Evolutionary conservation across 2,113 vertebrate species (phyloP).

Genomic region (Notothenia rossii): DNA sequence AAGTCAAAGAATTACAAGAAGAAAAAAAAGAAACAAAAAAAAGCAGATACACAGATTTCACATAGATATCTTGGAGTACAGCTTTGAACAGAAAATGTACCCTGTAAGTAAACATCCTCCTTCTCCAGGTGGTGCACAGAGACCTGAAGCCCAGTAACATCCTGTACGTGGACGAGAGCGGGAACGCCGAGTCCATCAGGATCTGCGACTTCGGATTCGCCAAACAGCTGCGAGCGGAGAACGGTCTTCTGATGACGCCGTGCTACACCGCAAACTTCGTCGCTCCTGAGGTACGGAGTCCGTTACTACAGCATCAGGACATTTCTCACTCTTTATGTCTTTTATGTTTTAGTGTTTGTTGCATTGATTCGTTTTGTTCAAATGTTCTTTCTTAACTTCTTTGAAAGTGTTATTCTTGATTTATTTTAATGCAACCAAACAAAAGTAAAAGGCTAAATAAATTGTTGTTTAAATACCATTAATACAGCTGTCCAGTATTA

Average conservation of each 20-base stretch:
- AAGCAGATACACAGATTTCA: too few relatives aligned
- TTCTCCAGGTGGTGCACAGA: conserved; percentile 91
- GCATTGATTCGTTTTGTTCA: too few relatives aligned
- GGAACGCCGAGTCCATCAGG: conserved; percentile 94
- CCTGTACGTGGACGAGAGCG: conserved; percentile 95
- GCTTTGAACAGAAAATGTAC: too few relatives aligned
- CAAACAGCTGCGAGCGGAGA: conserved; percentile 95
- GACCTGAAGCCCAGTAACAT: conserved; percentile 99
- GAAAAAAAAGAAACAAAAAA: too few relatives aligned
- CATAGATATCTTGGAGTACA: too few relatives aligned
- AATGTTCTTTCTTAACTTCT: too few relatives aligned
- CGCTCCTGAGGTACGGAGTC: conserved; percentile 90
- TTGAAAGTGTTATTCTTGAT: too few relatives aligned
- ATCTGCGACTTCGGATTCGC: conserved; percentile 99
- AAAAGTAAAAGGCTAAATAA: not conserved
- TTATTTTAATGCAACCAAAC: not conserved
- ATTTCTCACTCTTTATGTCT: too few relatives aligned
- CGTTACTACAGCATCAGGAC: too few relatives aligned
- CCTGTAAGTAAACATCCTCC: not conserved
- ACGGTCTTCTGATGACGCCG: conserved; percentile 96
- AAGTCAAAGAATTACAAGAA: too few relatives aligned
- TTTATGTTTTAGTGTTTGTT: too few relatives aligned
- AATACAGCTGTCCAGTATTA: not conserved
- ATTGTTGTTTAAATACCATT: too few relatives aligned
- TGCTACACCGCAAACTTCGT: conserved; percentile 99